These are phyloP conservation scores for Cynopterus sphinx DNA, from an alignment of 2,797 vertebrate genomes.

Conservation along the genomic window DNA sequence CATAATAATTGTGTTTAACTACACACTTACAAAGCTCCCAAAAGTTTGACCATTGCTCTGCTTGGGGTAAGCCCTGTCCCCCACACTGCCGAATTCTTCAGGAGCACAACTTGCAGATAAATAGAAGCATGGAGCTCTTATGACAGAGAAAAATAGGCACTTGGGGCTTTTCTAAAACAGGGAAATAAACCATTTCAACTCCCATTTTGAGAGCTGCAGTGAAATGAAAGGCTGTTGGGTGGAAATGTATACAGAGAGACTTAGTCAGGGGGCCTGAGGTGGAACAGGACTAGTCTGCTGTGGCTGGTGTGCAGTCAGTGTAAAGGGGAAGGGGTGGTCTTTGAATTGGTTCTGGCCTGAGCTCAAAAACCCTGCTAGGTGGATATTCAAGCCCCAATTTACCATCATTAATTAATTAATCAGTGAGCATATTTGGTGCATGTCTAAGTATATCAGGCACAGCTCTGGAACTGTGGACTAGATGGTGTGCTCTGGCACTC, in stretches of 20 bases:
- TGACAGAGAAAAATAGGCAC: not conserved
- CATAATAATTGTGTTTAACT: too few relatives aligned
- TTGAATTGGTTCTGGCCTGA: not conserved
- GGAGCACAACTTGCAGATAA: accelerated
- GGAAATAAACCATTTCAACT: not conserved
- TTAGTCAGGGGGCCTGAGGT: not conserved
- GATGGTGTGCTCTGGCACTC: not conserved
- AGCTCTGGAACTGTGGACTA: not conserved
- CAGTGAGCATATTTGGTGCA: not conserved
- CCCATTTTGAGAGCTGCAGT: not conserved
- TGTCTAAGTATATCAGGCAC: not conserved
- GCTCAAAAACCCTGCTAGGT: accelerated
- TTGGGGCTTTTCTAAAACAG: not conserved
- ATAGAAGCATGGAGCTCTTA: not conserved
- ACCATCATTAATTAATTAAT: not conserved
- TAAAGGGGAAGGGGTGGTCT: too few relatives aligned
- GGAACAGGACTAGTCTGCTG: not conserved
- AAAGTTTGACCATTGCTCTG: not conserved
- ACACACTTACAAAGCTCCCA: not conserved
- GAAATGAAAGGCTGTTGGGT: not conserved
- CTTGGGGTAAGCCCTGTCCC: accelerated
- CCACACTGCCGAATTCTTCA: too few relatives aligned
- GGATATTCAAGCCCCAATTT: accelerated
- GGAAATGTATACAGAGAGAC: too few relatives aligned
- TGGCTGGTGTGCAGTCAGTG: too few relatives aligned